Evolutionary conservation across 2,113 vertebrate species (phyloP).

Genomic region (Neogobius melanostomus): DNA sequence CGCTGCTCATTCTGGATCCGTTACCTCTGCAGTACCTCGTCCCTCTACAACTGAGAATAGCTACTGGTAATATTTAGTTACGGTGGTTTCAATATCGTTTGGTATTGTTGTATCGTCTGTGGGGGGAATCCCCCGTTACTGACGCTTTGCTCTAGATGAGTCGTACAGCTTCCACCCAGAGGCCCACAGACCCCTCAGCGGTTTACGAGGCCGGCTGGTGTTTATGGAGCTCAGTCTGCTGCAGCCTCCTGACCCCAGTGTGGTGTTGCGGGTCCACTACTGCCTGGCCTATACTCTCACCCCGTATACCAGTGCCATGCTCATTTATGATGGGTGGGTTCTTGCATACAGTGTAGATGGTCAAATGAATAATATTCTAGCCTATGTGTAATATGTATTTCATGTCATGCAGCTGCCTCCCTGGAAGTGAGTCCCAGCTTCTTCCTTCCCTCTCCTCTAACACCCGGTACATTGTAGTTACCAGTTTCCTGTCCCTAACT

Average conservation of each 20-base stretch:
- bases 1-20: conserved; percentile 33
- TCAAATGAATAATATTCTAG: background rate
- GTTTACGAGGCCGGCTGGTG: conserved; percentile 27
- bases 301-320: conserved; percentile 43
- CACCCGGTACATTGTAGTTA: conserved; percentile 43
- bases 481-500: conserved; percentile 44
- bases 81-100: background rate
- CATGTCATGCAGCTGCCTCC: conserved; percentile 43
- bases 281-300: conserved; percentile 56
- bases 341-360: background rate
- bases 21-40: background rate
- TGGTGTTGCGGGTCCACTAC: conserved; percentile 63
- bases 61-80: conserved; percentile 39
- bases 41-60: conserved; percentile 51
- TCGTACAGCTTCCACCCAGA: conserved; percentile 58
- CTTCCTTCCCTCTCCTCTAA: conserved; percentile 15
- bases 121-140: background rate
- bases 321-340: conserved; percentile 62
- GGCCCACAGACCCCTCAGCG: conserved; percentile 55
- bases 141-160: conserved; percentile 31
- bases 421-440: conserved; percentile 10
- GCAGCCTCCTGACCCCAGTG: conserved; percentile 26
- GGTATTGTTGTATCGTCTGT: background rate
- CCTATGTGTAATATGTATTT: background rate
- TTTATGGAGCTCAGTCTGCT: conserved; percentile 57